A percentile compares a stretch with the other conserved stretches of the same genome.
These are phyloP conservation scores for Pristionchus entomophagus DNA, from an alignment of 2,888 invertebrate genomes.

Conservation along the genomic window DNA sequence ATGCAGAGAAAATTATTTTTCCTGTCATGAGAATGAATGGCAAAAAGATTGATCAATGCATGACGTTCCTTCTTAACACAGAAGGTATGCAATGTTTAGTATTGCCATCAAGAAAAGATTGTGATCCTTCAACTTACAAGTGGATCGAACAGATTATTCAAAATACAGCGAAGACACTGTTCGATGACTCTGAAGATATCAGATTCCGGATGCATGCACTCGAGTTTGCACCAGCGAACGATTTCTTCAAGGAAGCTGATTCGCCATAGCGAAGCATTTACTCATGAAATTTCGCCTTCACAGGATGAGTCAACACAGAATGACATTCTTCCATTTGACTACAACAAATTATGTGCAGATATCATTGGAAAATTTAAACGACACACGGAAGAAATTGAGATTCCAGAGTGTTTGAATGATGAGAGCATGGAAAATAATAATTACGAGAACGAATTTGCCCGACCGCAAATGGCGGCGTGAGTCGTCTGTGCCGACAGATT, in stretches of 20 bases:
- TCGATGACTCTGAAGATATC: too few relatives aligned
- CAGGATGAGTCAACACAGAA: too few relatives aligned
- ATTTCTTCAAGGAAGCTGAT: neutral
- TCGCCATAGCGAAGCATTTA: neutral
- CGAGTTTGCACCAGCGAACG: too few relatives aligned
- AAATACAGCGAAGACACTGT: neutral
- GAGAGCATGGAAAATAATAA: neutral
- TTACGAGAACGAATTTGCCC: too few relatives aligned
- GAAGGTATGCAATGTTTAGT: too few relatives aligned
- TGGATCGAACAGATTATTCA: neutral
- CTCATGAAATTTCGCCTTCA: neutral
- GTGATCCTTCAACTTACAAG: neutral
- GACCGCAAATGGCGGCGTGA: neutral
- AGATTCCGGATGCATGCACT: too few relatives aligned
- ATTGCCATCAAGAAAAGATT: neutral
- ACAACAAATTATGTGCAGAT: neutral
- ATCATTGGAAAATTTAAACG: neutral
- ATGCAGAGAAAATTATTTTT: neutral
- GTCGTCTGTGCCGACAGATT: neutral
- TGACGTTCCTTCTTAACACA: neutral
- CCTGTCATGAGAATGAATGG: too few relatives aligned
- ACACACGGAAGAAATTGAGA: too few relatives aligned
- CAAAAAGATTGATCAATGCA: neutral
- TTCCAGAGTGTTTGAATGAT: neutral
- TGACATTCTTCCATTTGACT: neutral